phyloP scores from a whole-genome alignment of 37 sponge, comb jelly and placozoan genomes.

The Aphrocallistes beatrix region DNA sequence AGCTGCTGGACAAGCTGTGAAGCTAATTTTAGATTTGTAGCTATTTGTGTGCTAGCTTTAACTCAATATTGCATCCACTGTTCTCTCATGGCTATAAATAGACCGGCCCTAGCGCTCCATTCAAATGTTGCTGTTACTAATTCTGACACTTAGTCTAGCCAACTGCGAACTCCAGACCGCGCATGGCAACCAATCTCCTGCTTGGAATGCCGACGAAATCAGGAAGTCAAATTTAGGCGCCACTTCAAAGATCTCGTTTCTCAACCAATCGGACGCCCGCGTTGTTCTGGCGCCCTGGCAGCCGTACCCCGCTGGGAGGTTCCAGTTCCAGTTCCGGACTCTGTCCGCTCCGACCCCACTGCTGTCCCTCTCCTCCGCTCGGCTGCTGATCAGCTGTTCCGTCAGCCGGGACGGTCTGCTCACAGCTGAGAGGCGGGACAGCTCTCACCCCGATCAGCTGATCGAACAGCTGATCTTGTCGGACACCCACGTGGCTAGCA shows the following conservation, averaged over 20 bases:
- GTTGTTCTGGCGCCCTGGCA: neutral
- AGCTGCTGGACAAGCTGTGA: constrained; percentile 49
- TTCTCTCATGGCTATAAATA: too few relatives aligned
- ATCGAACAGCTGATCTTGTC: neutral
- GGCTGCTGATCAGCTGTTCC: neutral
- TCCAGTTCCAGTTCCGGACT: neutral
- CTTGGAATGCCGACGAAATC: neutral
- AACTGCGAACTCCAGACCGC: too few relatives aligned
- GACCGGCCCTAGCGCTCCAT: too few relatives aligned
- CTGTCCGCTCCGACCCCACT: neutral
- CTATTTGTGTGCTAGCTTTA: too few relatives aligned
- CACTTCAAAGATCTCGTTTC: neutral
- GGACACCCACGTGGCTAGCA: neutral
- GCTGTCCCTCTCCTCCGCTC: neutral
- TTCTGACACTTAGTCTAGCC: too few relatives aligned
- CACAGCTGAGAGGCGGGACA: neutral
- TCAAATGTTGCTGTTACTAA: too few relatives aligned
- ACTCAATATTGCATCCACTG: too few relatives aligned
- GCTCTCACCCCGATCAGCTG: neutral
- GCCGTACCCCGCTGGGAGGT: neutral
- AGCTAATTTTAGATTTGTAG: neutral
- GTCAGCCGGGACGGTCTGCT: neutral
- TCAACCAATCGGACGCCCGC: neutral
- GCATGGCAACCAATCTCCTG: neutral
- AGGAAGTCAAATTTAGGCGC: too few relatives aligned